phyloP scores from a whole-genome alignment of 2,797 vertebrate species.

The Enteromius trimaculatus region DNA sequence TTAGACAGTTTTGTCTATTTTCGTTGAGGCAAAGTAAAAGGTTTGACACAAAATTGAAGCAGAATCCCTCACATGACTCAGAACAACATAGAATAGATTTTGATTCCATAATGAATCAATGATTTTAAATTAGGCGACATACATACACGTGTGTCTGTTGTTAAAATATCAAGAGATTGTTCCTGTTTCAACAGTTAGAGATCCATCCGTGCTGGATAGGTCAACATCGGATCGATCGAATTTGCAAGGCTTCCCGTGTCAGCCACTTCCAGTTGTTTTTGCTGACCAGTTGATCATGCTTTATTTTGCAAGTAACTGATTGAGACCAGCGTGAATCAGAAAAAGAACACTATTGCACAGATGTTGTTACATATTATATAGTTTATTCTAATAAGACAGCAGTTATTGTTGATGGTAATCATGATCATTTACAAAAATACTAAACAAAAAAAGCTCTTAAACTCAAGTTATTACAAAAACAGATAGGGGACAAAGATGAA shows the following conservation, averaged over 20 bases:
- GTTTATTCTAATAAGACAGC: not conserved
- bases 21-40: not conserved
- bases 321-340: not conserved
- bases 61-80: not conserved
- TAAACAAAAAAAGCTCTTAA: not conserved
- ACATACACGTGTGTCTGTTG: not conserved
- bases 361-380: not conserved
- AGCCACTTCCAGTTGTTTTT: too few relatives aligned
- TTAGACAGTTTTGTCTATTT: not conserved
- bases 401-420: not conserved
- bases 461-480: constrained; percentile 5
- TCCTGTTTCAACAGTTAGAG: too few relatives aligned
- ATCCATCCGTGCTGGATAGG: too few relatives aligned
- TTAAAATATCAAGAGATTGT: too few relatives aligned
- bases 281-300: too few relatives aligned
- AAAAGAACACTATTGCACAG: not conserved
- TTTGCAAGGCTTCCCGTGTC: too few relatives aligned
- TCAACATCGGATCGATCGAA: too few relatives aligned
- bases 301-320: too few relatives aligned
- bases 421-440: not conserved
- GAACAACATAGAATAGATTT: not conserved
- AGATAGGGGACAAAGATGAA: constrained; percentile 51
- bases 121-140: not conserved
- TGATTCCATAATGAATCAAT: not conserved
- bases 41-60: not conserved